Conservation (phyloP, 2,888 invertebrate species). For the Mermis nigrescens region DNA sequence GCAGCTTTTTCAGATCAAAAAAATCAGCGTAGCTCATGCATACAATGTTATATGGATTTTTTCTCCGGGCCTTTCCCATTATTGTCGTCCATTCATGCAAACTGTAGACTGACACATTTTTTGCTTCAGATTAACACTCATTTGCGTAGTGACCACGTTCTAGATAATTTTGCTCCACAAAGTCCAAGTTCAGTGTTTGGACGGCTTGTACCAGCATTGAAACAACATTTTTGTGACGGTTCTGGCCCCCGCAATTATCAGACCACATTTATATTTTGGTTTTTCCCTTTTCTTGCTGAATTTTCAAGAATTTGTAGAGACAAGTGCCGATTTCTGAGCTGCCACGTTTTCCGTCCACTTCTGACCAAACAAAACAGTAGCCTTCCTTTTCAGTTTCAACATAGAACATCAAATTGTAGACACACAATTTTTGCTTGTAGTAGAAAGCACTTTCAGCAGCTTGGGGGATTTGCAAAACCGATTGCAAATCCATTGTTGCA, state of each 20-base stretch:
- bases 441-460: neutral
- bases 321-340: neutral
- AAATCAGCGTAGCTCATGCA: too few species aligned
- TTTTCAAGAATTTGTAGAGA: neutral
- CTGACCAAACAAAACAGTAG: neutral
- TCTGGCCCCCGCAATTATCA: neutral
- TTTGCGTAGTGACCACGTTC: conserved; percentile 2
- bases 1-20: too few species aligned
- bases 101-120: neutral
- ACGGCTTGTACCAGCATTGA: neutral
- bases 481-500: too few species aligned
- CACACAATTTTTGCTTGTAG: neutral
- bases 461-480: conserved; percentile 2
- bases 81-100: neutral
- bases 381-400: neutral
- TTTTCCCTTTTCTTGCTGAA: neutral
- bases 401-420: neutral
- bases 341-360: neutral
- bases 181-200: neutral
- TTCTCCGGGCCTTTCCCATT: too few species aligned
- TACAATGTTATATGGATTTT: too few species aligned
- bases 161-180: conserved; percentile 7
- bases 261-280: neutral
- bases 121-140: neutral
- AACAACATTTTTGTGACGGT: neutral